Evolutionary conservation across 2,888 invertebrate genomes (phyloP), one percentile per base, ranked within the genome.

Genomic region (Papilio gigon): DNA sequence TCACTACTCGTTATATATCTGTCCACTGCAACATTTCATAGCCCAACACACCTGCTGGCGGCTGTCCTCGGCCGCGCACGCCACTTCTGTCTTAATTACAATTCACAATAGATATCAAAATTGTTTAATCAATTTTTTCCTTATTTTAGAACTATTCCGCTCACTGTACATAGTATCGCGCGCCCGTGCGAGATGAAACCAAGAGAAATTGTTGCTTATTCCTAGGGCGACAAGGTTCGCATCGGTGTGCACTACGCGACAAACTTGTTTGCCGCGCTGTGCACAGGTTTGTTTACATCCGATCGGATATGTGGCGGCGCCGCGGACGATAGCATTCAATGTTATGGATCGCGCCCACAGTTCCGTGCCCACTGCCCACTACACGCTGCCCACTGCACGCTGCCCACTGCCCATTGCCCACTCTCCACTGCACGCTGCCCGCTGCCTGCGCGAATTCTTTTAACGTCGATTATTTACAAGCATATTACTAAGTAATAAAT

Each of bases 1-100:
- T 35, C 72, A 64, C 66, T 61, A 72, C 71, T 67, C 71, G 30
- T 72, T 72, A 72, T 75, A 75, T 73, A 74, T 74, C 67, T 64
- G 68, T 58, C 68, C 63, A 53, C 61, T 67, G 37, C 27, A 40
- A 53, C 64, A 62, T 60, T 60, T 53, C 63, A 59, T 63, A 68
- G 37, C 22, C 64, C 60, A 35, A 47, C 40, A 44, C 63, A 64
- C 58, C 67, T 61, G 67, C 30, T 40, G 11, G 22, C 37, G 17
- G 20, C 61, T 53, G 61, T 14, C 17, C 4, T 0, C 0, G 6
- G 1, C 37, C 47, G 30, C 27, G 9, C 53, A 67, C 37, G 67
- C 35, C 20, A 67, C 20, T 61, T 22, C n/a, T 58, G 12, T 6
- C 60, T 40, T 61, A 67, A 67, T 40, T 30, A 25, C 35, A 30